Conservation (phyloP, 2,113 vertebrate species). For the Microcebus lehilahytsara region DNA sequence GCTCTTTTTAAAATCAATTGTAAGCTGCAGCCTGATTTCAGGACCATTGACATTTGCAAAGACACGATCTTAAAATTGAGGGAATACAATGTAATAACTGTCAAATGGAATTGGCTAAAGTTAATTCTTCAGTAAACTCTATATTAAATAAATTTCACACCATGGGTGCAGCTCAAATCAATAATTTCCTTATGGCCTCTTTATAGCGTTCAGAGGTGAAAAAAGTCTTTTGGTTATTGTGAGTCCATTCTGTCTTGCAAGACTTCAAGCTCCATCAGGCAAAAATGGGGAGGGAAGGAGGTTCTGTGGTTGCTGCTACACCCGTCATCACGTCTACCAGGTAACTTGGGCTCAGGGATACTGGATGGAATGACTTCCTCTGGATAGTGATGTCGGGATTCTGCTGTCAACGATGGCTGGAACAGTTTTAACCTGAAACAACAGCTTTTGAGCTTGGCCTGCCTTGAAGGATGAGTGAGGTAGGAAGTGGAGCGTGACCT, state of each 20-base stretch:
- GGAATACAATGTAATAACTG: not conserved
- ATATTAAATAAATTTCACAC: not conserved
- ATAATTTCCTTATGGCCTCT: not conserved
- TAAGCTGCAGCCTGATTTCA: not conserved
- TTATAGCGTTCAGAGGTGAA: not conserved
- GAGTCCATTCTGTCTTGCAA: not conserved
- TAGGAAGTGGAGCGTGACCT: too few species aligned
- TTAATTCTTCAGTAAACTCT: not conserved
- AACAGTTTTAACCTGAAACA: not conserved
- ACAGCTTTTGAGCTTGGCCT: not conserved
- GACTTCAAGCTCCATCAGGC: not conserved
- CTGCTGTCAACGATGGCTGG: not conserved
- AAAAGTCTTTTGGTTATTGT: not conserved
- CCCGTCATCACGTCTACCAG: fast-evolving
- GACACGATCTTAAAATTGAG: not conserved
- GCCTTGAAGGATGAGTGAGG: not conserved
- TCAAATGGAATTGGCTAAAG: not conserved
- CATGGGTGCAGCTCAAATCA: not conserved
- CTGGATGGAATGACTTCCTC: not conserved
- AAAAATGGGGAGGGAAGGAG: not conserved
- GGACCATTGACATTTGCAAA: not conserved
- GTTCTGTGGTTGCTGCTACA: too few species aligned
- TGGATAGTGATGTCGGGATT: fast-evolving
- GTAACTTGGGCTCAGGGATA: fast-evolving
- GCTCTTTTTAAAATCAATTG: not conserved